Percentiles rank a stretch among this genome's conserved stretches.
Evolutionary conservation across 1,140 invertebrate genomes (phyloP).

Genomic region (Cataglyphis hispanica): DNA sequence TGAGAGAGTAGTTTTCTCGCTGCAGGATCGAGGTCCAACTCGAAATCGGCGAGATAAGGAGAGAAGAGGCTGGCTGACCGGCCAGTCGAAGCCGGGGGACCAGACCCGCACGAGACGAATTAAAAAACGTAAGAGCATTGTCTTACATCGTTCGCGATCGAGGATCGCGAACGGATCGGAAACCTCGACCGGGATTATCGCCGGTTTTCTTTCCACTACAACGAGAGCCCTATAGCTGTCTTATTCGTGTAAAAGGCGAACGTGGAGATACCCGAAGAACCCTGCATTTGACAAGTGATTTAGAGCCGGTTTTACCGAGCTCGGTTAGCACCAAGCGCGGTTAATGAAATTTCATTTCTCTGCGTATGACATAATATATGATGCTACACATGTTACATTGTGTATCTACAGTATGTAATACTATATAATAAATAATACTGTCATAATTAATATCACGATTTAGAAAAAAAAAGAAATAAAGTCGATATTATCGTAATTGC

Average conservation of each 20-base stretch:
- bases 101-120: slow-evolving; percentile 26
- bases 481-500: no score
- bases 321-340: slow-evolving; percentile 19
- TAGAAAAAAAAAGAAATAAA: background rate
- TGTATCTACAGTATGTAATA: no score
- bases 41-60: slow-evolving; percentile 22
- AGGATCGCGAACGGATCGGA: background rate
- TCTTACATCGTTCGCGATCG: slow-evolving; percentile 41
- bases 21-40: slow-evolving; percentile 9
- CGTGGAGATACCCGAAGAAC: slow-evolving; percentile 25
- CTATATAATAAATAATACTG: slow-evolving; percentile 21
- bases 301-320: slow-evolving; percentile 30
- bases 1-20: background rate
- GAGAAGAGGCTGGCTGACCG: background rate
- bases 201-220: background rate
- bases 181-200: background rate
- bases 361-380: slow-evolving; percentile 11
- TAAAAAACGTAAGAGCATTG: slow-evolving; percentile 55
- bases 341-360: slow-evolving; percentile 56
- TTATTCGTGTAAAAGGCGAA: background rate
- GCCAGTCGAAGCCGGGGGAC: no score
- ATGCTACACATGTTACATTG: background rate
- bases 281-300: slow-evolving; percentile 49
- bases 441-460: slow-evolving; percentile 37
- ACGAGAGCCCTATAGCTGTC: background rate